Conservation (phyloP, 2,888 invertebrate genomes). For the Cepaea hortensis region DNA sequence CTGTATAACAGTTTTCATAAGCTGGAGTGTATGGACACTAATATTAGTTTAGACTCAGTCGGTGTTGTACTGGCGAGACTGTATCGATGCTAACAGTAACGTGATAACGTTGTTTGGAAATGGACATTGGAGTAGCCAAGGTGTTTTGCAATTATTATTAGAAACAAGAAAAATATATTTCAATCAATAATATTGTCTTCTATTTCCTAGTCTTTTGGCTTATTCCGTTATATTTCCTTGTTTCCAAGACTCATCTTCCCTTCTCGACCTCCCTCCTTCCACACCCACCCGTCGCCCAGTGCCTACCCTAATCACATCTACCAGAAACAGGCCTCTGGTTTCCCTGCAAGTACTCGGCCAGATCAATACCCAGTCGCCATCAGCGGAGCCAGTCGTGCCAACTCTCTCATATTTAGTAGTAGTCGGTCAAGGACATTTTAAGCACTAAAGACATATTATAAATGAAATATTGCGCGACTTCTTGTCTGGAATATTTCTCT, state of each 20-base stretch:
- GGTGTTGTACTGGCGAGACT: too few relatives aligned
- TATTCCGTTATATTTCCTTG: neutral
- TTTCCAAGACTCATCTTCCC: neutral
- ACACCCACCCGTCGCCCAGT: neutral
- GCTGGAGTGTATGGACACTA: too few relatives aligned
- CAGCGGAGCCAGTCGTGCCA: neutral
- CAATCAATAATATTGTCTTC: neutral
- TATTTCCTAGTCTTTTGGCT: neutral
- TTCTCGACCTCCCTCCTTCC: neutral
- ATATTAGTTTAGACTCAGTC: too few relatives aligned
- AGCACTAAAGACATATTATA: too few relatives aligned
- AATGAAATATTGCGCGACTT: too few relatives aligned
- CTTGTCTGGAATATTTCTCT: too few relatives aligned
- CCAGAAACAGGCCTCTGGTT: neutral
- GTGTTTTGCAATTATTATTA: too few relatives aligned
- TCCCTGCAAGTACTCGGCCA: neutral
- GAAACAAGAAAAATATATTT: neutral
- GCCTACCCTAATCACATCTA: slow-evolving; percentile 29
- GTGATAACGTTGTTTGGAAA: too few relatives aligned
- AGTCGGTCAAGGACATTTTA: too few relatives aligned
- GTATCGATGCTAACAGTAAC: too few relatives aligned
- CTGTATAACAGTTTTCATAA: too few relatives aligned
- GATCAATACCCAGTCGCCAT: slow-evolving; percentile 35
- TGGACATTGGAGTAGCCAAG: too few relatives aligned
- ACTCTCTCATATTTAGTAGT: neutral